Evolutionary conservation across 2,113 vertebrate genomes (phyloP).

Genomic region (Chrysochloris asiatica): DNA sequence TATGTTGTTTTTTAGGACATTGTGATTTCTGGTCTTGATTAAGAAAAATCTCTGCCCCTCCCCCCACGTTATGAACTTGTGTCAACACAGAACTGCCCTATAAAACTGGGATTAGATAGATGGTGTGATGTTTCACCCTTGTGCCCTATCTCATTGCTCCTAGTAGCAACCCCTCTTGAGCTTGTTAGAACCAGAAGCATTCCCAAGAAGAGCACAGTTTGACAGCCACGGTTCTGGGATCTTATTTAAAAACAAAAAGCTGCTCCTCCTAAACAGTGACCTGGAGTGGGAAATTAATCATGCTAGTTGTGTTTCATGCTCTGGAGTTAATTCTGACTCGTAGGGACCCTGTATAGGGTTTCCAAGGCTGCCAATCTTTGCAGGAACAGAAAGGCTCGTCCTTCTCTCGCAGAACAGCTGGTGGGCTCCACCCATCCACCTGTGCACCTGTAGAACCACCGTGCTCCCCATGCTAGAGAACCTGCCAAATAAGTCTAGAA

Average conservation of each 20-base stretch:
- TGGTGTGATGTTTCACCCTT: neutral
- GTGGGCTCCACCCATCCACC: too few relatives aligned
- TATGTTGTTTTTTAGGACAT: neutral
- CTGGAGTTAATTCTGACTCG: too few relatives aligned
- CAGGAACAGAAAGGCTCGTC: too few relatives aligned
- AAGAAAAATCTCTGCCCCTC: neutral
- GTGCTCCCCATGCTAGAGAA: too few relatives aligned
- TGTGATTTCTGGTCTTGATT: neutral
- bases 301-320: too few relatives aligned
- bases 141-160: neutral
- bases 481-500: neutral
- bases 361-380: too few relatives aligned
- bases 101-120: neutral
- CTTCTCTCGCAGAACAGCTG: too few relatives aligned
- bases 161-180: neutral
- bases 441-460: too few relatives aligned
- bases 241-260: neutral
- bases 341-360: too few relatives aligned
- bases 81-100: neutral
- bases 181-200: neutral
- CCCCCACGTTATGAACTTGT: neutral
- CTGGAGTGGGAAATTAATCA: neutral
- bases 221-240: neutral
- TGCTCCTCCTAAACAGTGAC: slow-evolving; percentile 19
- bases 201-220: neutral